A percentile compares a stretch with the other conserved stretches of the same genome.
Conservation (phyloP, 2,888 invertebrate genomes). For the Andrena marginata region DNA sequence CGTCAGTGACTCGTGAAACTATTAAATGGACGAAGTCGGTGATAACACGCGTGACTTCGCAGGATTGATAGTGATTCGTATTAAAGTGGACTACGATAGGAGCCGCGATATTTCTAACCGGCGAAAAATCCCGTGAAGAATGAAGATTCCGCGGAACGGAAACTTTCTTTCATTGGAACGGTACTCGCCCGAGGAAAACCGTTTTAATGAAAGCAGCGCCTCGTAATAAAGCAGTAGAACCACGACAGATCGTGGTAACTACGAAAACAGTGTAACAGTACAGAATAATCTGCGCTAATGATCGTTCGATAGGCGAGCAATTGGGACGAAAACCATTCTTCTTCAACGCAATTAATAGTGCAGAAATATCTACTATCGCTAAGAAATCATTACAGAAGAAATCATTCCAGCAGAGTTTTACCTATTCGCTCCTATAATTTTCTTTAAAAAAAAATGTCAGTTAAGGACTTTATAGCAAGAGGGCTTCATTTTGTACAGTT, state of each 20-base stretch:
- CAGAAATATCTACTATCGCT: background rate
- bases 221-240: conserved; percentile 38
- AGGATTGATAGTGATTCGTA: background rate
- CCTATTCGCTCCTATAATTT: background rate
- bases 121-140: conserved; percentile 10
- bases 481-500: too few relatives aligned
- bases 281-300: conserved; percentile 3
- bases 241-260: conserved; percentile 31
- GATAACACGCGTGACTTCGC: background rate
- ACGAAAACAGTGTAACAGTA: conserved; percentile 37
- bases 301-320: background rate
- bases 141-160: conserved; percentile 29
- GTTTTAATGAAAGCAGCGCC: conserved; percentile 55
- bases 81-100: background rate
- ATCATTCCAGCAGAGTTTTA: background rate
- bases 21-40: background rate
- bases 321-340: background rate
- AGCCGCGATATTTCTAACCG: background rate
- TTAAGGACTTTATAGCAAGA: too few relatives aligned
- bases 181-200: conserved; percentile 51
- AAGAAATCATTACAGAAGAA: background rate
- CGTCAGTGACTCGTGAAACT: background rate
- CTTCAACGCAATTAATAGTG: background rate
- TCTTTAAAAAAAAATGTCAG: background rate
- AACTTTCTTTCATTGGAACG: conserved; percentile 58